Evolutionary conservation across 2,888 invertebrate species (phyloP), one percentile per base, ranked within the genome.

Genomic region (Euplexia lucipara): DNA sequence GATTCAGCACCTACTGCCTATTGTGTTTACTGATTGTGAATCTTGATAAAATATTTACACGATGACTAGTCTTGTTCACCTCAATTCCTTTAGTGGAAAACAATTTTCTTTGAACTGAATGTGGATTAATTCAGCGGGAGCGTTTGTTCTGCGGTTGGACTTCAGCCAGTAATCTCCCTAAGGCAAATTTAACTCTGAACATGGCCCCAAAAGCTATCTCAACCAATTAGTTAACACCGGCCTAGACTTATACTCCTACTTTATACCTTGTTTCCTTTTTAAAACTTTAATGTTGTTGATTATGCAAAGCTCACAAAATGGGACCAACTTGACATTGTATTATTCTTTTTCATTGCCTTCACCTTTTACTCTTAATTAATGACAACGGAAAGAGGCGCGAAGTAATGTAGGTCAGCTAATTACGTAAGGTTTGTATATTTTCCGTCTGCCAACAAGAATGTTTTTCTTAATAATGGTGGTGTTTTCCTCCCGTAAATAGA

Each of bases 141-240:
- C 75, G 78, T 85, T 84, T 85, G 79, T 81, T 82, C 67, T 81
- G 79, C 60, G 84, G 80, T 85, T 89, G 88, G 87, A 83, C 47
- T 79, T 71, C 48, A 84, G 88, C 87, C 88, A 89, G 82, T 76
- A 74, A 83, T 83, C 81, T 56, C 84, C 79, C 82, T 82, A 82
- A 84, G 82, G 83, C 78, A 77, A 83, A 83, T 86, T 84, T 85
- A 85, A 86, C 76, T 73, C 79, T 65, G 73, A 79, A 76, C 79
- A 72, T 65, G 74, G 69, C 81, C 80, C 74, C 67, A 65, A 71
- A 76, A 76, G 60, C 63, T 49, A 61, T 54, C 44, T 48, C 16
- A 56, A 53, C 44, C 53, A 69, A 56, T 59, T 68, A 67, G 63
- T 54, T 63, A 47, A 47, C 60, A 51, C 57, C 42, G 44, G 22